Evolutionary conservation across 1,140 invertebrate species (phyloP).

Genomic region (Aphaenogaster ashmeadi): DNA sequence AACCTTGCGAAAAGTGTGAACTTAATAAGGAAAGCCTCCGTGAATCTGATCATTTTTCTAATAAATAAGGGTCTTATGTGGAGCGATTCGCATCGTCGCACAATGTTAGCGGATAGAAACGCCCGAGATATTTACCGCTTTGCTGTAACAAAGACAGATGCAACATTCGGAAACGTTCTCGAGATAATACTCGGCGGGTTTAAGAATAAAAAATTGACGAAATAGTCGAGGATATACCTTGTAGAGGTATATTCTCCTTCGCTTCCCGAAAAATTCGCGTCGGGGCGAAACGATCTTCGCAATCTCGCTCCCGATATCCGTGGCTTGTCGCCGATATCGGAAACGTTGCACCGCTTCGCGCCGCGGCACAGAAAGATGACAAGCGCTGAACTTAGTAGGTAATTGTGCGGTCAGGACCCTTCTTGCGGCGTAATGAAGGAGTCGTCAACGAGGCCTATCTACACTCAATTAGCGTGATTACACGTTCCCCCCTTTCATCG

Average conservation of each 20-base stretch:
- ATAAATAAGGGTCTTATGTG: slow-evolving; percentile 36
- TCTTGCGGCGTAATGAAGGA: slow-evolving; percentile 80
- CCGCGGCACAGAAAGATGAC: slow-evolving; percentile 68
- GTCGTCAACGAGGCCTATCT: slow-evolving; percentile 82
- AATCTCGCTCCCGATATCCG: slow-evolving; percentile 10
- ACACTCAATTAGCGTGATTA: slow-evolving; percentile 83
- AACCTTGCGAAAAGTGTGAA: slow-evolving; percentile 87
- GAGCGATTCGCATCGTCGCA: background rate
- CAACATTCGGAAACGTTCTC: background rate
- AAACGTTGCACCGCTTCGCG: slow-evolving; percentile 16
- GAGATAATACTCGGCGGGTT: background rate
- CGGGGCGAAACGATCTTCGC: background rate
- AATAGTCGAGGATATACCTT: too few relatives aligned
- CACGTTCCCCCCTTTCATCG: slow-evolving; percentile 75
- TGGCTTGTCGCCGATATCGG: slow-evolving; percentile 62
- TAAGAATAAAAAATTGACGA: background rate
- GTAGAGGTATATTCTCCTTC: background rate
- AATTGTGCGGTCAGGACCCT: slow-evolving; percentile 78
- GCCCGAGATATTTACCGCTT: background rate
- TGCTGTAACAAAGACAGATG: background rate
- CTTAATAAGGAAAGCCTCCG: slow-evolving; percentile 87
- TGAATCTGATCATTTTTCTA: slow-evolving; percentile 79
- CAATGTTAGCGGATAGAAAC: slow-evolving; percentile 28
- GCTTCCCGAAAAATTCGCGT: background rate
- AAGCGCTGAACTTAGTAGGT: slow-evolving; percentile 76